Conservation (phyloP, 2,888 invertebrate species). For the Zaprionus lineosus region DNA sequence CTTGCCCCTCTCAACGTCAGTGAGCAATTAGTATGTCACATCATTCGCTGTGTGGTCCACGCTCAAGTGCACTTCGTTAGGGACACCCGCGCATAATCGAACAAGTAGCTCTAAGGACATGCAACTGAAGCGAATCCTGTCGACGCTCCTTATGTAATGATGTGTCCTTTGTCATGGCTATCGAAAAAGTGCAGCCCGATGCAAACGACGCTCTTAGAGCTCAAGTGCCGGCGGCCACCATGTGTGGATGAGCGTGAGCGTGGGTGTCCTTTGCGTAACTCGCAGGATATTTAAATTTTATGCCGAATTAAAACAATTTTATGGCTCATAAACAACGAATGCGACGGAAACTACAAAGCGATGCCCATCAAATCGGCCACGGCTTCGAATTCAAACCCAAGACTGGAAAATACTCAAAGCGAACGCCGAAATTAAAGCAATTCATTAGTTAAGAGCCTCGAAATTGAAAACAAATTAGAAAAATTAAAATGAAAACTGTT, state of each 20-base stretch:
- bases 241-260: conserved; percentile 26
- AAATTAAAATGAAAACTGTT: conserved; percentile 9
- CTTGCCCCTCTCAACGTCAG: conserved; percentile 15
- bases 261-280: conserved; percentile 50
- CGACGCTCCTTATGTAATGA: conserved; percentile 58
- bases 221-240: conserved; percentile 53
- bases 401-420: not conserved
- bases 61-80: conserved; percentile 52
- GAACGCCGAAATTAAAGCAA: conserved; percentile 10
- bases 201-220: not conserved
- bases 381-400: conserved; percentile 46
- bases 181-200: conserved; percentile 34
- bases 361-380: conserved; percentile 48
- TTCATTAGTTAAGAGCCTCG: conserved; percentile 55
- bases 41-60: conserved; percentile 66
- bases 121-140: conserved; percentile 31
- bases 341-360: conserved; percentile 23
- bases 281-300: conserved; percentile 68
- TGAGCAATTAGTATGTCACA: conserved; percentile 71
- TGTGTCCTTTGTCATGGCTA: conserved; percentile 57
- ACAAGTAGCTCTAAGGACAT: conserved; percentile 50
- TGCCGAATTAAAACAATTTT: conserved; percentile 74
- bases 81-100: conserved; percentile 19
- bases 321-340: conserved; percentile 55
- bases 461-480: conserved; percentile 7